Percentiles rank a stretch among this genome's conserved stretches.
phyloP scores from a whole-genome alignment of 1,140 invertebrate genomes.

The Danaus plexippus region DNA sequence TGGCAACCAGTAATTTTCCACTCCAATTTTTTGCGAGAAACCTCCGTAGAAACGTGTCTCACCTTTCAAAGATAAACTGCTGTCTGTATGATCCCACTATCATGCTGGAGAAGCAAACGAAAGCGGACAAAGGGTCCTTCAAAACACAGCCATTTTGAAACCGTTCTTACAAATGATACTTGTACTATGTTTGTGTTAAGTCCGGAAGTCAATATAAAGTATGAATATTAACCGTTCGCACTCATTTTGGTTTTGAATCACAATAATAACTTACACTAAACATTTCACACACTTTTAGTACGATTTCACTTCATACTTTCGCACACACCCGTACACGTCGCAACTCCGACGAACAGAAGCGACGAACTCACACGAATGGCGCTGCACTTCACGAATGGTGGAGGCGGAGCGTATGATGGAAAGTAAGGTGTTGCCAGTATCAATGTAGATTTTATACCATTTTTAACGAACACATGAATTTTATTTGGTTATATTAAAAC shows the following conservation, averaged over 20 bases:
- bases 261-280: conserved; percentile 71
- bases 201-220: conserved; percentile 39
- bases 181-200: conserved; percentile 50
- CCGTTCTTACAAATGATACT: conserved; percentile 65
- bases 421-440: conserved; percentile 17
- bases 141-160: conserved; percentile 73
- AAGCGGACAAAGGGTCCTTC: conserved; percentile 72
- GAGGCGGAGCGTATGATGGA: conserved; percentile 29
- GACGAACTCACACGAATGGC: conserved; percentile 61
- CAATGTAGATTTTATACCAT: too few species aligned
- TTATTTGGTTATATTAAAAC: too few species aligned
- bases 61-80: conserved; percentile 66
- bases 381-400: conserved; percentile 35
- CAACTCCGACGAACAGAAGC: conserved; percentile 59
- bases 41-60: conserved; percentile 40
- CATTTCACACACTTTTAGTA: conserved; percentile 70
- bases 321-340: conserved; percentile 68
- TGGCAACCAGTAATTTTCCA: conserved; percentile 65
- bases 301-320: conserved; percentile 72
- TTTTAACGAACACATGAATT: too few species aligned
- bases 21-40: conserved; percentile 29
- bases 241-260: conserved; percentile 66
- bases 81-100: conserved; percentile 67
- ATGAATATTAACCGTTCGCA: conserved; percentile 63
- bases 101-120: conserved; percentile 68